Conservation (phyloP, 64 coral and sea anemone genomes). For the Pocillopora verrucosa region DNA sequence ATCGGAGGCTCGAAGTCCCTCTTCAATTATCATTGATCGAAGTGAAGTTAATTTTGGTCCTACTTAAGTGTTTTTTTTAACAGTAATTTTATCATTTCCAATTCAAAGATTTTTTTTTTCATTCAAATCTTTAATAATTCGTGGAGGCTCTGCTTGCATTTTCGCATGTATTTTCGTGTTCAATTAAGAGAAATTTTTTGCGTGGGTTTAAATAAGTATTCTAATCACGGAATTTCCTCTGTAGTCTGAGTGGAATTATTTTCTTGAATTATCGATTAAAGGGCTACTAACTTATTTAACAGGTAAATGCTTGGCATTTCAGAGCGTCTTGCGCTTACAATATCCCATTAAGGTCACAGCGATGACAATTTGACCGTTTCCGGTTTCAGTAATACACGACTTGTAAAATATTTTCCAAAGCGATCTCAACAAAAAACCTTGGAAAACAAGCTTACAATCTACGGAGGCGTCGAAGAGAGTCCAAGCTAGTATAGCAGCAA, state of each 20-base stretch:
- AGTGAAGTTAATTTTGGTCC: not conserved
- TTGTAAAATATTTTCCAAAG: no score
- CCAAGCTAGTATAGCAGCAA: no score
- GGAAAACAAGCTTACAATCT: no score
- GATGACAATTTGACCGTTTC: no score
- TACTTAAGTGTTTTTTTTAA: no score
- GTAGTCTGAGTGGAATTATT: not conserved
- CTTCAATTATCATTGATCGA: not conserved
- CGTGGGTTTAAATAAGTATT: not conserved
- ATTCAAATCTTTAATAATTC: no score
- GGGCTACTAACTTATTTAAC: not conserved
- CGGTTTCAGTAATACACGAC: no score
- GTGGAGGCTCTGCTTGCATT: no score
- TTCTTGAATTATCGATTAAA: not conserved
- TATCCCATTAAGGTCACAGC: not conserved
- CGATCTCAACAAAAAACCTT: no score
- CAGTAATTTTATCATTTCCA: no score
- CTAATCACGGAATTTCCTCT: conserved; percentile 12
- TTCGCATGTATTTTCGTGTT: not conserved
- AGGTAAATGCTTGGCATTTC: not conserved
- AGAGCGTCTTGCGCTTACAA: not conserved
- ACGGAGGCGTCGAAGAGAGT: no score
- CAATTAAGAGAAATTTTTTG: not conserved
- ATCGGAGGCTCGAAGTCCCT: not conserved
- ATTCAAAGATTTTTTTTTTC: no score